Base-by-base conservation (phyloP, 2,888 invertebrate species). In the Xanthorhoe designata region DNA sequence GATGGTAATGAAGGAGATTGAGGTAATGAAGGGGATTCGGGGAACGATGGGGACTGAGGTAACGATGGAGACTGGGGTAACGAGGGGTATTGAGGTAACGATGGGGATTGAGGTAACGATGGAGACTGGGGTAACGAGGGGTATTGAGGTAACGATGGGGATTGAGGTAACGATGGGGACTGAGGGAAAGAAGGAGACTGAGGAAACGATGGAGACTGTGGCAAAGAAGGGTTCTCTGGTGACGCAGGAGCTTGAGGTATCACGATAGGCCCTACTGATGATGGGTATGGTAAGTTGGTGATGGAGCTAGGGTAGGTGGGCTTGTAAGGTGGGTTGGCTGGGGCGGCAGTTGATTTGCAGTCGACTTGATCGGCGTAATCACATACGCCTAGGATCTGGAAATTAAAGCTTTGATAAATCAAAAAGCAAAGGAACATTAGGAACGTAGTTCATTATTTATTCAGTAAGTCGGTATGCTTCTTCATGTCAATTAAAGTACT, bases 361-460 rank as follows among this genome's bases (percentile, higher is more conserved):
- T 95, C 94, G 0, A 96, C 96, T 61, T 94, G 91, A 53, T 94
- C 85, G 0, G 93, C 90, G 74, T 95, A 96, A 80, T 96, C 96
- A 72, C 96, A 96, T 17, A 96, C 94, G 35, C 95, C 95, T 4
- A 95, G 83, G 57, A 89, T 86, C 96, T 96, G 85, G 66, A 94
- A 92, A 64, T 35, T 58, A 55, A 8, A 54, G 24, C 0, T 32
- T 24, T 24, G 24, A 24, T 24, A 24, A 24, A 24, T 24, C 24
- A 24, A 24, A 24, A 24, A 24, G 24, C 24, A 24, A 24, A 24
- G 24, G 5, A 24, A 24, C 24, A 24, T 24, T 2, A n/a, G 24
- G 24, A 24, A 24, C 24, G 24, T 24, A n/a, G n/a, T n/a, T 24
- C 24, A 24, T 24, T 24, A 5, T 24, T 24, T 24, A 24, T 3